These are phyloP conservation scores for Tragelaphus buxtoni DNA, from an alignment of 2,113 vertebrate species.

Conservation along the genomic window DNA sequence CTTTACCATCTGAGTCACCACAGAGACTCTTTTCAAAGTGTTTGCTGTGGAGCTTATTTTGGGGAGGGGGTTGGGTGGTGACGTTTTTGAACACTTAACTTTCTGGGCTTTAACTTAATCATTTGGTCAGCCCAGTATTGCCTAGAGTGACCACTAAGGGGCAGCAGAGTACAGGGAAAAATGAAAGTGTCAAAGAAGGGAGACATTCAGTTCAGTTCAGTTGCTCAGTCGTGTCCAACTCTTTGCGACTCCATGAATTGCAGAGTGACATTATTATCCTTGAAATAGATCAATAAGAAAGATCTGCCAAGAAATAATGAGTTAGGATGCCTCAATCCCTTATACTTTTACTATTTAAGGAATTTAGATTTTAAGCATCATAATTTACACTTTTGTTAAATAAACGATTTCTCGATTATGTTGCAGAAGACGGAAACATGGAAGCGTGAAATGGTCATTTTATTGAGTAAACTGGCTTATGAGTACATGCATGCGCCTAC, in stretches of 20 bases:
- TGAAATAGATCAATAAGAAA: background rate
- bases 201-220: too few species aligned
- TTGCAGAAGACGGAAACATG: background rate
- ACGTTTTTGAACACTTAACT: background rate
- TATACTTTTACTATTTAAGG: background rate
- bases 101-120: background rate
- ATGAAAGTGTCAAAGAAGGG: rapidly evolving
- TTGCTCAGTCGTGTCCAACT: too few species aligned
- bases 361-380: background rate
- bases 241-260: too few species aligned
- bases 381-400: background rate
- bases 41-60: background rate
- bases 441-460: background rate
- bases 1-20: background rate
- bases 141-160: conserved; percentile 30
- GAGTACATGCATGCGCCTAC: background rate
- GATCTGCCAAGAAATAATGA: background rate
- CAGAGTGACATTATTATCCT: background rate
- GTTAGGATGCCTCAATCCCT: background rate
- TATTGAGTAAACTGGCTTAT: background rate
- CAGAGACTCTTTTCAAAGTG: background rate
- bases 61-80: rapidly evolving
- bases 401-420: background rate
- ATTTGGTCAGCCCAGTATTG: background rate
- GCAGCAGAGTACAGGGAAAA: conserved; percentile 41